Conservation (phyloP, 2,888 invertebrate species). For the Caradrina clavipalpis region DNA sequence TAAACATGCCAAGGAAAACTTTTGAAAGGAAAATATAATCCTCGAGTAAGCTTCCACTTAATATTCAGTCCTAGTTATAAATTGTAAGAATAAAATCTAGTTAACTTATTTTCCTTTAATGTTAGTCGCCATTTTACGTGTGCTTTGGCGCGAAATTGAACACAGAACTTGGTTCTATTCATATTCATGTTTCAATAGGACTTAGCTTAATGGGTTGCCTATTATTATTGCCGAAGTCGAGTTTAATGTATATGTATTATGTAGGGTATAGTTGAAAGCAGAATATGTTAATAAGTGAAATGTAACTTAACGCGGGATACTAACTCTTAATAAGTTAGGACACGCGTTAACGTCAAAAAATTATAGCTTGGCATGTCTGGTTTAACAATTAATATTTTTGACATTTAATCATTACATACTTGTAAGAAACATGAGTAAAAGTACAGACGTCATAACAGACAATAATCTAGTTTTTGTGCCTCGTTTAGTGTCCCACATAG, state of each 20-base stretch:
- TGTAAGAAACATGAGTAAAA: too few relatives aligned
- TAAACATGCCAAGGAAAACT: neutral
- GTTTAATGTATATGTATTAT: slow-evolving; percentile 18
- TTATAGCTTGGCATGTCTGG: too few relatives aligned
- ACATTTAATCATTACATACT: too few relatives aligned
- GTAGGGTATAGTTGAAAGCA: slow-evolving; percentile 3
- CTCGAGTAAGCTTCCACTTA: slow-evolving; percentile 5
- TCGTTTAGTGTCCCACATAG: too few relatives aligned
- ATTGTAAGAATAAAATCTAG: slow-evolving; percentile 11
- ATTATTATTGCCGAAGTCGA: slow-evolving; percentile 21
- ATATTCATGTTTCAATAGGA: slow-evolving; percentile 31
- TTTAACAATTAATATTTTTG: too few relatives aligned
- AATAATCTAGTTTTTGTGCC: too few relatives aligned
- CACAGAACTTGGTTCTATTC: slow-evolving; percentile 12
- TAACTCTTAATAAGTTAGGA: too few relatives aligned
- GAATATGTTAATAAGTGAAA: neutral
- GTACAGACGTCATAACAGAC: too few relatives aligned
- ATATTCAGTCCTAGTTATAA: slow-evolving; percentile 5
- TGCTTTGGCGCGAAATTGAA: slow-evolving; percentile 8
- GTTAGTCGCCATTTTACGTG: slow-evolving; percentile 14
- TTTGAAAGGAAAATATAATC: slow-evolving; percentile 9
- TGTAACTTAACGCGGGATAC: too few relatives aligned
- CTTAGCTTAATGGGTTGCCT: slow-evolving; percentile 37
- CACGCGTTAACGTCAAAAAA: too few relatives aligned
- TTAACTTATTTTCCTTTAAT: slow-evolving; percentile 21